Base-by-base conservation (phyloP, 1,140 invertebrate species). In the Melitaea cinxia region DNA sequence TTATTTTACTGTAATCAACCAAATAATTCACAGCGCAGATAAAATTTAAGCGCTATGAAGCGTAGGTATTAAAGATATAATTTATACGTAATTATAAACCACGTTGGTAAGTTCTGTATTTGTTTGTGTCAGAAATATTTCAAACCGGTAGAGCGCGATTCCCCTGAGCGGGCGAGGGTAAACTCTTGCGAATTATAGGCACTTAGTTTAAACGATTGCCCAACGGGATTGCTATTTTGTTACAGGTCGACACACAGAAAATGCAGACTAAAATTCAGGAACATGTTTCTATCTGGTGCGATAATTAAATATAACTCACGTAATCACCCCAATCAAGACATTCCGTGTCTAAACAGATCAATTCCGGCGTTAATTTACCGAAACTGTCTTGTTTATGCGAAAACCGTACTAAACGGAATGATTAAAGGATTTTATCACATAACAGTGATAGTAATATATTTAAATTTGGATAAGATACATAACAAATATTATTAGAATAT, bases 141-240 rank as follows among this genome's bases (percentile, higher is more conserved):
- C 75, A 79, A 75, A 75, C 73, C 76, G 63, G 58, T 59, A 70
- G 65, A 75, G 79, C 78, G 75, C 65, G 78, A 80, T 78, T 85
- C 83, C 85, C 80, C 42, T 59, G 75, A 75, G 78, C 68, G 42
- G 60, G 62, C 58, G 75, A 78, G 83, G 82, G 83, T 77, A 80
- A 85, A 83, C 80, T 88, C 83, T 72, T 69, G 80, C 83, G 80
- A 88, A 85, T 88, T 88, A 88, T 88, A 83, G 85, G 68, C 83
- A 88, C 82, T 88, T 88, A 85, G 75, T 83, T 85, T 83, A 88
- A 88, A 83, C 78, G 83, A 88, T 85, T 73, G 82, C 77, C 83
- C 74, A 72, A 61, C 62, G 82, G 78, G 83, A 82, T 72, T 62
- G 56, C 55, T 78, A 70, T 87, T 82, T 77, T 77, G 77, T 82